Conservation (phyloP, 1,140 invertebrate species). For the Drosophila santomea region DNA sequence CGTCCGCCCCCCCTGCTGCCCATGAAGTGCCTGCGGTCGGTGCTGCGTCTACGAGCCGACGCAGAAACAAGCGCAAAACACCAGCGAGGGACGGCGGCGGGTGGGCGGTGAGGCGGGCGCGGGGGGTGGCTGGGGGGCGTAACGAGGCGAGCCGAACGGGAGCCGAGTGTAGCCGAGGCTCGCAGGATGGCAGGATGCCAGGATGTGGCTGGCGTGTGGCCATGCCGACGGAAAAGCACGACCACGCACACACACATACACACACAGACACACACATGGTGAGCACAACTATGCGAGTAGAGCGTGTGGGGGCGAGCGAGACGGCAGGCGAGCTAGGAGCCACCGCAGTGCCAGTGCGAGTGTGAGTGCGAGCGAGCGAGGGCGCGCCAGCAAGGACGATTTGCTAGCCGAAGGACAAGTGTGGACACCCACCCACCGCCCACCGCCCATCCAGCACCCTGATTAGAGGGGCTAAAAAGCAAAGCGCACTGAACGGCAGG, state of each 20-base stretch:
- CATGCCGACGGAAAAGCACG: slow-evolving; percentile 51
- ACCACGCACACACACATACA: slow-evolving; percentile 27
- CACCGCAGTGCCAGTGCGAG: neutral
- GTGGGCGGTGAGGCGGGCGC: neutral
- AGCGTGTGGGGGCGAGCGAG: slow-evolving; percentile 31
- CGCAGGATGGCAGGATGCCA: neutral
- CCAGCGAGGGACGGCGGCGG: slow-evolving; percentile 29
- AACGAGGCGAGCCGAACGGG: slow-evolving; percentile 3
- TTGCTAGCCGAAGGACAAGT: slow-evolving; percentile 65
- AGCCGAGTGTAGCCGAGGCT: slow-evolving; percentile 11
- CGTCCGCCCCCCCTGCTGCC: neutral
- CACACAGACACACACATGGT: slow-evolving; percentile 20
- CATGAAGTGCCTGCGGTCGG: slow-evolving; percentile 9
- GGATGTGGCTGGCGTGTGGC: slow-evolving; percentile 13
- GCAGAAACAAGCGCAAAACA: slow-evolving; percentile 47
- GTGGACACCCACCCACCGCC: neutral
- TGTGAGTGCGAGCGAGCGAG: slow-evolving; percentile 26
- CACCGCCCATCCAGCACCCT: neutral
- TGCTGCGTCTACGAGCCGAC: slow-evolving; percentile 32
- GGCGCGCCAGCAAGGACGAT: slow-evolving; percentile 48
- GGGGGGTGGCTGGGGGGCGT: slow-evolving; percentile 1
- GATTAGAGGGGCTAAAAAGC: slow-evolving; percentile 69
- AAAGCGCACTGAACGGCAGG: slow-evolving; percentile 23
- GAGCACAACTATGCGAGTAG: slow-evolving; percentile 38
- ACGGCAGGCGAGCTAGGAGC: neutral